Base-by-base conservation (phyloP, 2,888 invertebrate genomes). In the Archips xylosteana region DNA sequence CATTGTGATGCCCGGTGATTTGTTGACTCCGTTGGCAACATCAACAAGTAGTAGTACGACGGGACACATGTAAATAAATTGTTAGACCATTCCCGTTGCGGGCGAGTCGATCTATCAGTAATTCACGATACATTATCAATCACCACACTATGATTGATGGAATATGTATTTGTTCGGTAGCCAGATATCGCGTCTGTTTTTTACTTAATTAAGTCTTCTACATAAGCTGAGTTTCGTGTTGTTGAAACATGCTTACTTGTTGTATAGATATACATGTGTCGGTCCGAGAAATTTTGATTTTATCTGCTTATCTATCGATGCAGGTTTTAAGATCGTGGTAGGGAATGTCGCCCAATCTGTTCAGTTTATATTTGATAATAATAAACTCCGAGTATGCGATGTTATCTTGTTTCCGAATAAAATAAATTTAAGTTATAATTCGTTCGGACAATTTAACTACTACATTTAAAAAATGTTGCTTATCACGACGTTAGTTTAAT, bases 101-200 rank as follows among this genome's bases (percentile, higher is more conserved):
- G 90, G 89, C 91, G 91, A 90, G 88, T 86, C 87, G 84, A 90
- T 91, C 89, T 91, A 94, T 94, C 94, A 94, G 93, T 92, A 93
- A 92, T 92, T 92, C 94, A 93, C 92, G 86, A 90, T 86, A 86
- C 87, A 89, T 92, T 93, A 94, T 94, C 94, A 94, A 94, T 94
- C 94, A 94, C 82, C 84, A 81, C 83, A 83, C 76, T 76, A 90
- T 94, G 94, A 94, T 94, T 91, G 92, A 94, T 94, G 93, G 85
- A 90, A 93, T 88, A 89, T 90, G 74, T 74, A 74, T 89, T 88
- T 90, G 89, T 85, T 90, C 93, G 87, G 94, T 94, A 94, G 94
- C 94, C 77, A 87, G 92, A 92, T 92, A 92, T 86, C 92, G 89
- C 92, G 93, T 91, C 93, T 87, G 86, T 83, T 90, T 85, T 86